Evolutionary conservation across 30 jellyfish, hydroid and myxozoan species (phyloP), one percentile per base, ranked within the genome.

Genomic region (Aurelia aurita complex sp. Pacific): DNA sequence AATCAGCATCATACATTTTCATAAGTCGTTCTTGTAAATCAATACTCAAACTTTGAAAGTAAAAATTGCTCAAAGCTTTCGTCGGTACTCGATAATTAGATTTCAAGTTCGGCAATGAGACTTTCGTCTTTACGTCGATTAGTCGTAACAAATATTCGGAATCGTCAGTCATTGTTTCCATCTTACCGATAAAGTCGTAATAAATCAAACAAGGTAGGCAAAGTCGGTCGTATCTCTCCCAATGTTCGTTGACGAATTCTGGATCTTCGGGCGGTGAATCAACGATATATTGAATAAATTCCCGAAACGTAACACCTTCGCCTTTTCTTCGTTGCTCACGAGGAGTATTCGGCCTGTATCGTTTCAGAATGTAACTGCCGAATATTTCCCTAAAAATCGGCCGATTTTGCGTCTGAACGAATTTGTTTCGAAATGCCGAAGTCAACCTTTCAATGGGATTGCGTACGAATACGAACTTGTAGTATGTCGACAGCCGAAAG

Each of bases 221-320:
- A 64, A 94, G 89, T 55, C 99, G 60, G 83, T 94, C 99, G 57
- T 76, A 82, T 23, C 99, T 79, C 80, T 94, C 99, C 99, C 99
- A 94, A 71, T 94, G 99, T 64, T 81, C 83, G 86, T 94, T 83
- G 79, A 93, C 89, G 74, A 84, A 94, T 15, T 91, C 96, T 14
- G 87, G 89, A 60, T 94, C 77, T 67, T 94, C 99, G 40, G 82
- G 97, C 4, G 99, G 99, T 57, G 99, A 94, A 55, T 94, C 96
- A 23, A 94, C 85, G 76, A 94, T 81, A 83, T 87, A 94, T 43
- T 88, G 86, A 7, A 89, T 96, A 77, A 94, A 94, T 35, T 94
- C 99, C 11, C 86, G 84, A 69, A 94, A 94, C 13, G 96, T 94
- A 18, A 94, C 90, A 3, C 94, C 94, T 29, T 84, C 96, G 11